Percentiles rank a stretch among this genome's conserved stretches.
Evolutionary conservation across 30 jellyfish, hydroid and myxozoan genomes (phyloP).

Genomic region (Aurelia coerulea): DNA sequence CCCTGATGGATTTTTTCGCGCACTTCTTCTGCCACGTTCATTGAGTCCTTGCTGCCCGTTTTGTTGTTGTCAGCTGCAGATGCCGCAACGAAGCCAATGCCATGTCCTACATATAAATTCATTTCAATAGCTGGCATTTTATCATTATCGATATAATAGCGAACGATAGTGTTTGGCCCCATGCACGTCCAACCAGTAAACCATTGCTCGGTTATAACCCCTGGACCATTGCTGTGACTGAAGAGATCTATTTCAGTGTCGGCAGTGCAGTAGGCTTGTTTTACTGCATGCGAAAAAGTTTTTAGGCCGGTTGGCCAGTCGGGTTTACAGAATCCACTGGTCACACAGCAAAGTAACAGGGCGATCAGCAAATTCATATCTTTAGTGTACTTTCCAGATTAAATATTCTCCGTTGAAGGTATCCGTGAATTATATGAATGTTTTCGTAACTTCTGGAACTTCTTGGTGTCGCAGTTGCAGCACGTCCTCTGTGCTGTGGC

Average conservation of each 20-base stretch:
- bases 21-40: not conserved
- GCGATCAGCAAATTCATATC: too few relatives aligned
- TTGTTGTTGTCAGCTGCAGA: not conserved
- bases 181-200: slow-evolving; percentile 65
- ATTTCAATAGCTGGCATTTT: slow-evolving; percentile 60
- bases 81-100: slow-evolving; percentile 52
- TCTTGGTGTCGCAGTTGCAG: too few relatives aligned
- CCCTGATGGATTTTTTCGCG: not conserved
- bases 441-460: too few relatives aligned
- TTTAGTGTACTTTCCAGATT: too few relatives aligned
- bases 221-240: slow-evolving; percentile 58
- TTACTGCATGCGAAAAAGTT: slow-evolving; percentile 69
- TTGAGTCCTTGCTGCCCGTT: not conserved
- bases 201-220: slow-evolving; percentile 89
- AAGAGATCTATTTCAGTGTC: slow-evolving; percentile 45
- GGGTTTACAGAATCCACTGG: too few relatives aligned
- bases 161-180: slow-evolving; percentile 36
- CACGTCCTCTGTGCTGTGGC: too few relatives aligned
- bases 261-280: slow-evolving; percentile 53
- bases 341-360: too few relatives aligned
- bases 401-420: too few relatives aligned
- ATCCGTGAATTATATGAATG: too few relatives aligned
- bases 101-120: slow-evolving; percentile 67
- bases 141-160: slow-evolving; percentile 72
- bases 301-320: slow-evolving; percentile 16